Evolutionary conservation across 2,113 vertebrate species (phyloP).

Genomic region (Rhinichthys klamathensis): DNA sequence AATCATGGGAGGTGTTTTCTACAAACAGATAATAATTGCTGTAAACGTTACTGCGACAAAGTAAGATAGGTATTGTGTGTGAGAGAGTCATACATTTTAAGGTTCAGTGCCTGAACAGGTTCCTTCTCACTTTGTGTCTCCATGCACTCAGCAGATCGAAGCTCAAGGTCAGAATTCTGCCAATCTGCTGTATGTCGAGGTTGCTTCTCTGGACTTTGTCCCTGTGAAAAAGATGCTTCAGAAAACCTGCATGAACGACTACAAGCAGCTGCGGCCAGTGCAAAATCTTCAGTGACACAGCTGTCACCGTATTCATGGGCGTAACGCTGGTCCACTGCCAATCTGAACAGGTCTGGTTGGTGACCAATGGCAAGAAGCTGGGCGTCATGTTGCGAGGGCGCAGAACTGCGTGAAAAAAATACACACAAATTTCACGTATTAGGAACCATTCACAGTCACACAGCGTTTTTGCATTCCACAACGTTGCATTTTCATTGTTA

Average conservation of each 20-base stretch:
- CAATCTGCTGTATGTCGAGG: background rate
- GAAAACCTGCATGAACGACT: background rate
- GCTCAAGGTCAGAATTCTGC: background rate
- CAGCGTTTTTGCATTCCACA: background rate
- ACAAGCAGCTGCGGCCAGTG: background rate
- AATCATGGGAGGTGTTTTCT: background rate
- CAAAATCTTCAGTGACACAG: conserved; percentile 45
- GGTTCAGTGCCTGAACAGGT: conserved; percentile 31
- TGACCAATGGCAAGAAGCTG: conserved; percentile 69
- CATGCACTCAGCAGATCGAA: background rate
- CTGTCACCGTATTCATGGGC: conserved; percentile 79
- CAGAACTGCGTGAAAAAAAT: conserved; percentile 62
- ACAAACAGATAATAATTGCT: background rate
- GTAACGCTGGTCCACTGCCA: conserved; percentile 82
- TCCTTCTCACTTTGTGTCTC: background rate
- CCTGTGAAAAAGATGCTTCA: background rate
- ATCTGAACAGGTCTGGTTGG: conserved; percentile 74
- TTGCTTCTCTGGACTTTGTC: background rate
- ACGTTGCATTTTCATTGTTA: background rate
- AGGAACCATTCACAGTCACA: background rate
- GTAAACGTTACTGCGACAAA: background rate
- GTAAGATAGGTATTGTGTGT: background rate
- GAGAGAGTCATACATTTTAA: conserved; percentile 63
- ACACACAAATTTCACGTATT: background rate
- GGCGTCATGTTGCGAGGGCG: conserved; percentile 65